Conservation (phyloP, 2,888 invertebrate species). For the Tiliacea citrago region DNA sequence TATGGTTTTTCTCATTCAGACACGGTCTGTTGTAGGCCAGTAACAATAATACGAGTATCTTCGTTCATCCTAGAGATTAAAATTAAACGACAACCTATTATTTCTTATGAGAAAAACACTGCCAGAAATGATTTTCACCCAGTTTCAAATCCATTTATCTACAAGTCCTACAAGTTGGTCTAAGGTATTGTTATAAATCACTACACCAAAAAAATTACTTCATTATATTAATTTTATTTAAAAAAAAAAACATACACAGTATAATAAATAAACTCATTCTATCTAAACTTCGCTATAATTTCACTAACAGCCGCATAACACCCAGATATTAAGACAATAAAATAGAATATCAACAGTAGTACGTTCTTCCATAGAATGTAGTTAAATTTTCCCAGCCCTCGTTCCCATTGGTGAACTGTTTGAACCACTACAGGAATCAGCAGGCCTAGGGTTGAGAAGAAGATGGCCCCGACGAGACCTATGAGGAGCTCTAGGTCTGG, state of each 20-base stretch:
- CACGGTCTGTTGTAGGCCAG: not conserved
- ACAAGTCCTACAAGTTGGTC: too few species aligned
- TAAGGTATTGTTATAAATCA: not conserved
- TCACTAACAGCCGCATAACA: conserved; percentile 79
- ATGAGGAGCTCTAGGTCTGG: conserved; percentile 96
- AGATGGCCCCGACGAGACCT: conserved; percentile 95
- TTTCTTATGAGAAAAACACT: too few species aligned
- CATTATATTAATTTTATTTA: conserved; percentile 4
- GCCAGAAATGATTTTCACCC: not conserved
- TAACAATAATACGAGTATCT: not conserved
- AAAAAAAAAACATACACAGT: not conserved
- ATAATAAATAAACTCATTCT: conserved; percentile 33
- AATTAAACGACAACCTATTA: not conserved
- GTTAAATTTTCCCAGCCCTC: conserved; percentile 91
- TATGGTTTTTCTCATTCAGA: too few species aligned
- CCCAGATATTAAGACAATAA: conserved; percentile 81
- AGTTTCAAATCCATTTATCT: not conserved
- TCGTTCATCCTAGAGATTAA: not conserved
- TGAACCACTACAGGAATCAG: conserved; percentile 94
- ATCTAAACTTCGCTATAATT: conserved; percentile 71
- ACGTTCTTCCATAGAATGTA: conserved; percentile 93
- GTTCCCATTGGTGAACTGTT: conserved; percentile 93
- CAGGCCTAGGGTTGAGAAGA: conserved; percentile 94
- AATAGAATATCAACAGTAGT: conserved; percentile 79
- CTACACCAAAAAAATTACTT: not conserved